Evolutionary conservation across 2,797 vertebrate species (phyloP).

Genomic region (Cossypha niveicapilla): DNA sequence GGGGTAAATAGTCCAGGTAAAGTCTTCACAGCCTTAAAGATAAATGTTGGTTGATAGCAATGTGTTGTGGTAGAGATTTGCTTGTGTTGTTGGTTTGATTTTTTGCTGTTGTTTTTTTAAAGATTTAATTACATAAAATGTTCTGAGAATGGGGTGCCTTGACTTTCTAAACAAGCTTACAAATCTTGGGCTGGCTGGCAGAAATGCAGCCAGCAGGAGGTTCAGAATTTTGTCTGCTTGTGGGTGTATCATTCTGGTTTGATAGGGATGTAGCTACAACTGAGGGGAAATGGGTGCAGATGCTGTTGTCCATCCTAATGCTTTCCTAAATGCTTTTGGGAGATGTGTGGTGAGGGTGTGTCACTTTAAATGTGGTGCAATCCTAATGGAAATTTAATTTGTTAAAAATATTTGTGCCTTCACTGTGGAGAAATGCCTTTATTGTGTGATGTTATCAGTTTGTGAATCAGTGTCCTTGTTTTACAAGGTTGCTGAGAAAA

Average conservation of each 20-base stretch:
- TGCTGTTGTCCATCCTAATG: neutral
- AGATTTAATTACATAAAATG: neutral
- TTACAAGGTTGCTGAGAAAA: neutral
- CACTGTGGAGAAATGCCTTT: neutral
- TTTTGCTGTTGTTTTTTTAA: neutral
- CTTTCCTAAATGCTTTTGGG: neutral
- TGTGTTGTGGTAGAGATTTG: neutral
- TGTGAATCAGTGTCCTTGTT: neutral
- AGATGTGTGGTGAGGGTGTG: neutral
- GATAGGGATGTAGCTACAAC: neutral
- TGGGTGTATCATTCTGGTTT: neutral
- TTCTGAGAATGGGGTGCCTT: neutral
- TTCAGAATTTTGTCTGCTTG: neutral
- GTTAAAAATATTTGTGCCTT: neutral
- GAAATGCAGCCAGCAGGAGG: neutral
- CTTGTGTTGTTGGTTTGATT: neutral
- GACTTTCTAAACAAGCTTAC: neutral
- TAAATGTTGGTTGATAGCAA: neutral
- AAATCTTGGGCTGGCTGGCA: neutral
- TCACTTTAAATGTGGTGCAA: neutral
- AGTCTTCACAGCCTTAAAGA: neutral
- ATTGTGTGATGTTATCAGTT: neutral
- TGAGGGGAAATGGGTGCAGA: neutral
- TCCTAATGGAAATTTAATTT: neutral
- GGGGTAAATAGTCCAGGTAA: neutral